Base-by-base conservation (phyloP, 2,113 vertebrate genomes). In the Prunella himalayana region DNA sequence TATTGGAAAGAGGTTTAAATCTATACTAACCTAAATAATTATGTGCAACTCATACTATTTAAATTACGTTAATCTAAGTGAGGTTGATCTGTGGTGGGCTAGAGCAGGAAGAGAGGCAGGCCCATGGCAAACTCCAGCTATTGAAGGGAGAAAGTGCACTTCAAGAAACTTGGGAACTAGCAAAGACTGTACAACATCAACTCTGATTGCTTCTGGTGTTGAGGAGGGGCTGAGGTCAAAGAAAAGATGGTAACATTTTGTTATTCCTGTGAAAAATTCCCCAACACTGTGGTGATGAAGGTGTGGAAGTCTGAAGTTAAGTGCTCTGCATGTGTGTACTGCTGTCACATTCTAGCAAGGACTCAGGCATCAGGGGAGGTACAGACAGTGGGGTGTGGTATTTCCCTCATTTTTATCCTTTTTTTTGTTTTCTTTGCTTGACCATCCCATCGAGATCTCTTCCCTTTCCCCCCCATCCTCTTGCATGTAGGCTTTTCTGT, bases 251-350 rank as follows among this genome's bases (percentile, higher is more conserved):
- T 31, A 39, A 3, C 2, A 41, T 49, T 91, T 49, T 80, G 10
- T 83, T 51, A n/a, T 11, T 90, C 21, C 9, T 42, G 7, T 50
- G 41, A 69, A 57, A 87, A 79, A 37, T 33, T 23, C 10, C 10
- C 1, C 42, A 9, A 4, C 3, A 6, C 39, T 39, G 6, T 37
- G 2, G 11, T n/a, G 44, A 37, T 13, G 5, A 4, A 12, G 39
- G 7, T 18, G 16, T 49, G n/a, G 33, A 69, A 73, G 8, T 80
- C 11, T 47, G 60, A 75, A 57, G 22, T 15, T 42, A n/a, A 37
- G 5, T 33, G 10, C 14, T 59, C 25, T 63, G 25, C 9, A 4
- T 3, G 7, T 27, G 7, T 53, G 16, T 21, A 2, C 5, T n/a
- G 1, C 27, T 86, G 31, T 15, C 37, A 35, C 7, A 3, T 49